Percentiles rank a stretch among this genome's conserved stretches.
These are phyloP conservation scores for Mormoops blainvillei DNA, from an alignment of 2,113 vertebrate species.

Conservation along the genomic window DNA sequence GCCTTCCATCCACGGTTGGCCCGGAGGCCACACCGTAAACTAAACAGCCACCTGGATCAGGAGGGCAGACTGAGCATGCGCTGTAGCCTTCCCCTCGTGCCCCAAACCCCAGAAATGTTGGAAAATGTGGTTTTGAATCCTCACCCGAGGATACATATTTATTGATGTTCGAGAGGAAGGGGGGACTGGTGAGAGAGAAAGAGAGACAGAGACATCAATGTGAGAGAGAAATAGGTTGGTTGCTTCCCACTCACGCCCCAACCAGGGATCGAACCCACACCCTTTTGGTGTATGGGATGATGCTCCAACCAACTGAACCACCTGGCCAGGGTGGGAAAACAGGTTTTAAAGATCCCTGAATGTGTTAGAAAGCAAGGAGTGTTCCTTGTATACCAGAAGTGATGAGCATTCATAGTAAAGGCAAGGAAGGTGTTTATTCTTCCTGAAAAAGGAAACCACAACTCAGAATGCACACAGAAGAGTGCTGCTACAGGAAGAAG, in stretches of 20 bases:
- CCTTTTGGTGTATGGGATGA: no score
- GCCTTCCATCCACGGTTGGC: not conserved
- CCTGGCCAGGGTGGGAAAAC: not conserved
- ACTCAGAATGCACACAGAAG: not conserved
- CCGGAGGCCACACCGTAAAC: not conserved
- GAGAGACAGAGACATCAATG: no score
- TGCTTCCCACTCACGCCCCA: no score
- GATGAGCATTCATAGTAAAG: not conserved
- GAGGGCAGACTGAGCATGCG: not conserved
- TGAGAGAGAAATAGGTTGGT: no score
- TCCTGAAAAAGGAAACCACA: not conserved
- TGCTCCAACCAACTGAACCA: no score
- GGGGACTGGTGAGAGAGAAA: no score
- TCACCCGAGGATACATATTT: no score
- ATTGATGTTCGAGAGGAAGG: no score
- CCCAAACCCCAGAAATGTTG: not conserved
- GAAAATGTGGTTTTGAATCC: not conserved
- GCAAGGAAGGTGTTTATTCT: not conserved
- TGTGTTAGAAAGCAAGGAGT: not conserved
- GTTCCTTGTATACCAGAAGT: not conserved
- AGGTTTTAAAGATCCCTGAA: not conserved
- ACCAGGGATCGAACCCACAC: no score
- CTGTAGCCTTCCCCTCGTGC: not conserved
- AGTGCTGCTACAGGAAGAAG: not conserved
- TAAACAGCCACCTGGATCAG: rapidly evolving